Percentiles rank a stretch among this genome's conserved stretches.
Conservation (phyloP, 2,797 vertebrate genomes). For the Danionella dracula region DNA sequence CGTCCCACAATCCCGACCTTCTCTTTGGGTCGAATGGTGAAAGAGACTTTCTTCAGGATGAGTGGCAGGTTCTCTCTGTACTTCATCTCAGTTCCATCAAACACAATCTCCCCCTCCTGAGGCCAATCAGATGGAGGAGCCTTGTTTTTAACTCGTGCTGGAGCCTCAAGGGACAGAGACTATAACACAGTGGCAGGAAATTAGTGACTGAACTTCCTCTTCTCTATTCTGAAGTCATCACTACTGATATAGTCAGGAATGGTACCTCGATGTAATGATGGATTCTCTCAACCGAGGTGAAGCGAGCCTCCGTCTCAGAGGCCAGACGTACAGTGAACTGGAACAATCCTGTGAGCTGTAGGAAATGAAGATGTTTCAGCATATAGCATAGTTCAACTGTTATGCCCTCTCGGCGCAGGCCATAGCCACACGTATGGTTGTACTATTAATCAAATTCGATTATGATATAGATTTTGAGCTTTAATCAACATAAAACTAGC, state of each 20-base stretch:
- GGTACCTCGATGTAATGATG: constrained; percentile 87
- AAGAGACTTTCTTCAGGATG: constrained; percentile 86
- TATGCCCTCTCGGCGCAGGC: too few species aligned
- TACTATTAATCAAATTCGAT: too few species aligned
- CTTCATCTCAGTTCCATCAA: constrained; percentile 83
- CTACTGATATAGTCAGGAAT: too few species aligned
- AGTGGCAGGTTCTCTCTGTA: constrained; percentile 87
- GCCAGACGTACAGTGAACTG: constrained; percentile 91
- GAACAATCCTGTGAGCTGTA: constrained; percentile 86
- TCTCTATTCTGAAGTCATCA: neutral
- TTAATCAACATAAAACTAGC: too few species aligned
- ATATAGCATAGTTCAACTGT: too few species aligned
- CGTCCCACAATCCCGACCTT: constrained; percentile 90
- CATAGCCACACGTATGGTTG: too few species aligned
- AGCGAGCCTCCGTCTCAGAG: constrained; percentile 89
- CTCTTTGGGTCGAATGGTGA: constrained; percentile 84
- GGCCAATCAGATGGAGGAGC: constrained; percentile 75
- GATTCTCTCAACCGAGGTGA: constrained; percentile 89
- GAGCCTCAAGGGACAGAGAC: constrained; percentile 83
- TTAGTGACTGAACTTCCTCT: neutral
- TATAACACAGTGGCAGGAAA: constrained; percentile 8
- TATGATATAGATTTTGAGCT: too few species aligned
- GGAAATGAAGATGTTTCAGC: neutral
- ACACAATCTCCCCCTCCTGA: constrained; percentile 81
- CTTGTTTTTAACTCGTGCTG: constrained; percentile 83